These are phyloP conservation scores for Dioctria linearis DNA, from an alignment of 2,888 invertebrate genomes.

Conservation along the genomic window DNA sequence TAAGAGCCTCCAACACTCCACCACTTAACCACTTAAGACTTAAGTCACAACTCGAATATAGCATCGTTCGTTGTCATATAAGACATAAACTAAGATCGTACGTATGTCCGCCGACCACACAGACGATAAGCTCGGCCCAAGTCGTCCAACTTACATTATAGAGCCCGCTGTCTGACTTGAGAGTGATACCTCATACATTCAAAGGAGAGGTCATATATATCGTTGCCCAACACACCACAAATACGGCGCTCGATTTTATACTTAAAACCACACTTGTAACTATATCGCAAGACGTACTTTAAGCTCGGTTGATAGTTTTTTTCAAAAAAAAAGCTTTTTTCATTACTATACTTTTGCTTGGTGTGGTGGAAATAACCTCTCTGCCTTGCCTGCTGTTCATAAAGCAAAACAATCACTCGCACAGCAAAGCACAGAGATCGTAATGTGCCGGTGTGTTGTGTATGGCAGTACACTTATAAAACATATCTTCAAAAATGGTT, in stretches of 20 bases:
- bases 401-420: not conserved
- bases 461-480: constrained; percentile 9
- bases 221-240: not conserved
- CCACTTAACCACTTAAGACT: constrained; percentile 39
- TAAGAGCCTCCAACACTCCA: constrained; percentile 39
- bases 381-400: not conserved
- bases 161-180: not conserved
- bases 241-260: no score
- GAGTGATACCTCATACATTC: not conserved
- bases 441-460: constrained; percentile 13
- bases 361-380: not conserved
- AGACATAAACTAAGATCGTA: not conserved
- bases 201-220: constrained; percentile 4
- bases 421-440: not conserved
- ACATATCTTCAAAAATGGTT: constrained; percentile 2
- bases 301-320: not conserved
- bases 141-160: not conserved
- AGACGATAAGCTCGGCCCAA: not conserved
- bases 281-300: not conserved
- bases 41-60: not conserved
- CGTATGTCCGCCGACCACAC: constrained; percentile 26
- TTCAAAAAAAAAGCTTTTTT: not conserved
- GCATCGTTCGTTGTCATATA: no score
- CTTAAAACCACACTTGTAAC: no score
- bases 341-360: no score